Conservation (phyloP, 2,888 invertebrate species). For the Terebella lapidaria region DNA sequence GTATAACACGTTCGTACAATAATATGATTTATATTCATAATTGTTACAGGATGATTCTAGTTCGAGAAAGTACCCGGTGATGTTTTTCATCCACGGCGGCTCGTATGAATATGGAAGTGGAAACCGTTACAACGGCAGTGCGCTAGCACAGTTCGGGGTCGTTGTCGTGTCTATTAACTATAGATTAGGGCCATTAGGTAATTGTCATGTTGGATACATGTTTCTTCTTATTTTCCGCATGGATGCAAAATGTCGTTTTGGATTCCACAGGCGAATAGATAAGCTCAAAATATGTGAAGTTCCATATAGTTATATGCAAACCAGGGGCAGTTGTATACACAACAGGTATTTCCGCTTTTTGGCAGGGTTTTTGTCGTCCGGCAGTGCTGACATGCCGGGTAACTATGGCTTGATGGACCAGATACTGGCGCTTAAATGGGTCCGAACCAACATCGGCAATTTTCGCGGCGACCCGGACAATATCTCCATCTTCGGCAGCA, state of each 20-base stretch:
- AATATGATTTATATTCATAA: too few relatives aligned
- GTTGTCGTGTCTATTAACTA: conserved; percentile 23
- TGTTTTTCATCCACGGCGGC: conserved; percentile 25
- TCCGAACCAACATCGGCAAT: conserved; percentile 24
- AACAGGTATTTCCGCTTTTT: not conserved
- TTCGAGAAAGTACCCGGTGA: conserved; percentile 15
- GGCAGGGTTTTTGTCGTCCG: conserved; percentile 1
- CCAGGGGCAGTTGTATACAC: too few relatives aligned
- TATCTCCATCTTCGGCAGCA: conserved; percentile 32
- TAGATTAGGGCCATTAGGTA: conserved; percentile 20
- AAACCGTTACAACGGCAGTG: conserved; percentile 21
- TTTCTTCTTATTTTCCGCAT: too few relatives aligned
- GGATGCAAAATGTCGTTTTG: too few relatives aligned
- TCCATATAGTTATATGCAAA: too few relatives aligned
- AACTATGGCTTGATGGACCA: conserved; percentile 1
- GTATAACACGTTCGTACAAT: too few relatives aligned
- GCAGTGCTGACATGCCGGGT: not conserved
- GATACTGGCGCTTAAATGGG: conserved; percentile 18
- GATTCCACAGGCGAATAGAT: not conserved
- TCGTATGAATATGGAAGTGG: conserved; percentile 23
- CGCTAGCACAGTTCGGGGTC: conserved; percentile 20
- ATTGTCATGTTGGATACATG: not conserved
- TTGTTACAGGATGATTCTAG: not conserved
- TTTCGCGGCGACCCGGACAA: conserved; percentile 26
- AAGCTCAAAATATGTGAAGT: too few relatives aligned